phyloP scores from a whole-genome alignment of 2,888 invertebrate genomes.

The Alloplasta piceator region DNA sequence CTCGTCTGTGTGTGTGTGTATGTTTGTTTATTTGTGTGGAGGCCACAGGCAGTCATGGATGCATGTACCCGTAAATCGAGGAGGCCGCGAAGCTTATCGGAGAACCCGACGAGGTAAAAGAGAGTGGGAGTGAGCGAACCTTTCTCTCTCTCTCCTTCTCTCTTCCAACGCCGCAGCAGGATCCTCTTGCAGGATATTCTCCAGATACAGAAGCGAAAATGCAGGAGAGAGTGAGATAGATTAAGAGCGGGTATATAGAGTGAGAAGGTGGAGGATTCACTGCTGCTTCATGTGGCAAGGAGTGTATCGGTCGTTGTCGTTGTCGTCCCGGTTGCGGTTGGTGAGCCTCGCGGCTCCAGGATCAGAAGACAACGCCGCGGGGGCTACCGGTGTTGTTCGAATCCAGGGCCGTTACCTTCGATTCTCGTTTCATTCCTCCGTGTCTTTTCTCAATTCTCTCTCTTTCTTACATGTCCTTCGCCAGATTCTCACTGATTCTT shows the following conservation, averaged over 20 bases:
- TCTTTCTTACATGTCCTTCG: slow-evolving; percentile 6
- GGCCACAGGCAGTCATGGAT: slow-evolving; percentile 44
- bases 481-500: not conserved
- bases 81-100: slow-evolving; percentile 62
- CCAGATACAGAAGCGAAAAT: slow-evolving; percentile 36
- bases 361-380: slow-evolving; percentile 78
- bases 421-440: slow-evolving; percentile 43
- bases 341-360: slow-evolving; percentile 64
- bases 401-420: slow-evolving; percentile 72
- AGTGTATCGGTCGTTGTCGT: slow-evolving; percentile 56
- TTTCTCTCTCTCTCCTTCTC: not conserved
- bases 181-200: slow-evolving; percentile 56
- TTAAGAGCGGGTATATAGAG: slow-evolving; percentile 19
- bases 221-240: slow-evolving; percentile 30
- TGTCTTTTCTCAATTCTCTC: not conserved
- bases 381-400: slow-evolving; percentile 81
- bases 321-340: slow-evolving; percentile 42
- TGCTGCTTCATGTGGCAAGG: slow-evolving; percentile 51
- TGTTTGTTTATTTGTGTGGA: slow-evolving; percentile 8
- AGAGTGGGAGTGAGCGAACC: slow-evolving; percentile 36
- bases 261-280: slow-evolving; percentile 56
- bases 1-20: slow-evolving; percentile 22
- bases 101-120: slow-evolving; percentile 52
- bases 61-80: slow-evolving; percentile 66
- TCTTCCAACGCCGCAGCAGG: slow-evolving; percentile 40